These are phyloP conservation scores for Hypotaenidia philippensis DNA, from an alignment of 2,797 vertebrate genomes.

Conservation along the genomic window DNA sequence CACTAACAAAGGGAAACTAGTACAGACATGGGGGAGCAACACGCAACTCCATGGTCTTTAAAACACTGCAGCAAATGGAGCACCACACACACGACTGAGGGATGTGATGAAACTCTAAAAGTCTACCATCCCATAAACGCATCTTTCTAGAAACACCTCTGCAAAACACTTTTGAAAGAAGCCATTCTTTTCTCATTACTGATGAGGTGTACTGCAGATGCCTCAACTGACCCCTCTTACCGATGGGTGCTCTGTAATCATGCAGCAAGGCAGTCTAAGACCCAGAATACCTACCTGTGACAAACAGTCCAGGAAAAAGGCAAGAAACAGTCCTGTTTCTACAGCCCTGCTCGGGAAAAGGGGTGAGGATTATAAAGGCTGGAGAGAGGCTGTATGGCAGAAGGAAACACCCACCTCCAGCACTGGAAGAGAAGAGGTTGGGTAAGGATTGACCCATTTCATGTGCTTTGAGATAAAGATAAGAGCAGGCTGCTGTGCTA, in stretches of 20 bases:
- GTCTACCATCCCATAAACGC: background rate
- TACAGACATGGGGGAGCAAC: background rate
- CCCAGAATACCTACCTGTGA: background rate
- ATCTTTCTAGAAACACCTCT: background rate
- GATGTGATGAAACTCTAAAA: background rate
- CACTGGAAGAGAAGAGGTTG: background rate
- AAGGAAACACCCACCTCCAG: background rate
- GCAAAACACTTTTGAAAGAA: background rate
- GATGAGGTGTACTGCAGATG: background rate
- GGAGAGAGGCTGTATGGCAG: background rate
- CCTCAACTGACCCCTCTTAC: background rate
- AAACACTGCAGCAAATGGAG: background rate
- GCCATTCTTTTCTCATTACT: background rate
- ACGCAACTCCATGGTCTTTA: background rate
- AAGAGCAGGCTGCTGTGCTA: accelerated
- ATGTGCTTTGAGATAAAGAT: background rate
- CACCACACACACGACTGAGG: background rate
- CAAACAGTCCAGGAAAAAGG: background rate
- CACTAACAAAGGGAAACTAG: background rate
- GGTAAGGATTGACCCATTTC: background rate
- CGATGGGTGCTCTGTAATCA: background rate
- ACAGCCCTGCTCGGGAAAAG: background rate
- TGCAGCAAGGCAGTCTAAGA: background rate
- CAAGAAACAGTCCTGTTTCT: background rate
- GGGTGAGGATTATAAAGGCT: background rate